Conservation (phyloP, 2,113 vertebrate genomes). For the Entomyzon cyanotis region DNA sequence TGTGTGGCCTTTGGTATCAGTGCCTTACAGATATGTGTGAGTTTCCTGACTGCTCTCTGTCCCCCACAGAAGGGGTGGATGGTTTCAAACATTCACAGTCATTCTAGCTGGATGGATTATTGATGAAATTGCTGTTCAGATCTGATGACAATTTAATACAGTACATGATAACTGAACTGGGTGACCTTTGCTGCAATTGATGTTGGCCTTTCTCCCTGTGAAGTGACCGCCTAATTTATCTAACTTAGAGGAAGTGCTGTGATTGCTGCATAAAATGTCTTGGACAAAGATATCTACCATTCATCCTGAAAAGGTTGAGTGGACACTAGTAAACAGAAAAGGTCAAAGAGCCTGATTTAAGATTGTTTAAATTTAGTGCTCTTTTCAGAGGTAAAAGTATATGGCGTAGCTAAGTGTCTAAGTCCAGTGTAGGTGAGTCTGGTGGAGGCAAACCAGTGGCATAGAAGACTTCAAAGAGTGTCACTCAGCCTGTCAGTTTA, state of each 20-base stretch:
- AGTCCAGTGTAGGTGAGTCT: neutral
- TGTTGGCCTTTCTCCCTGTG: slow-evolving; percentile 70
- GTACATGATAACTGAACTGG: slow-evolving; percentile 61
- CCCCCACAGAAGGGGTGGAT: neutral
- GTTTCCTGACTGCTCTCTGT: neutral
- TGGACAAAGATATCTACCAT: slow-evolving; percentile 64
- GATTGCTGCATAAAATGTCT: slow-evolving; percentile 75
- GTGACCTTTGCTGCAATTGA: slow-evolving; percentile 74
- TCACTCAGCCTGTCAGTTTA: neutral
- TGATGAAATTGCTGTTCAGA: slow-evolving; percentile 69
- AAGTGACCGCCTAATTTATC: slow-evolving; percentile 78
- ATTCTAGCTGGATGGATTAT: slow-evolving; percentile 66
- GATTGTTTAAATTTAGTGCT: slow-evolving; percentile 42
- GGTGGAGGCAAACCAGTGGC: neutral
- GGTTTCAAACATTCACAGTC: slow-evolving; percentile 32
- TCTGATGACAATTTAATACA: slow-evolving; percentile 77
- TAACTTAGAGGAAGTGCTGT: slow-evolving; percentile 73
- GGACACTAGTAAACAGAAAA: slow-evolving; percentile 63
- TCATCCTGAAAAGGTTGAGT: slow-evolving; percentile 71
- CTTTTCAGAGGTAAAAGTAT: neutral
- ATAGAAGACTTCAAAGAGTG: neutral
- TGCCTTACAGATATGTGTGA: fast-evolving
- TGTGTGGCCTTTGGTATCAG: neutral
- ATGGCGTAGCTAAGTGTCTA: neutral
- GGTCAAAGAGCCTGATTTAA: slow-evolving; percentile 67